phyloP scores from a whole-genome alignment of 2,888 invertebrate genomes.

The Parnassius mnemosyne region DNA sequence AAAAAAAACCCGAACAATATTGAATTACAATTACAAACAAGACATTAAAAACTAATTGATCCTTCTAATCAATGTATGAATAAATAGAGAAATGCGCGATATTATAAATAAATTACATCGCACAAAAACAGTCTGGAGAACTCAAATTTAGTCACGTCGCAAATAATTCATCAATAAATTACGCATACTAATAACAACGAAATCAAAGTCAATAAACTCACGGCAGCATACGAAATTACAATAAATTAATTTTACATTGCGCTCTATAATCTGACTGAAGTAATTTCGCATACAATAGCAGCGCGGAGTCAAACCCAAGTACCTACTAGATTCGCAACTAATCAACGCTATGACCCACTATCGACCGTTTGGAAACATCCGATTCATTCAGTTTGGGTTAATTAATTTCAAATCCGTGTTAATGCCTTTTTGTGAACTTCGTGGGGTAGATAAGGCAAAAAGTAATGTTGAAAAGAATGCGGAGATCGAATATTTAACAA shows the following conservation, averaged over 20 bases:
- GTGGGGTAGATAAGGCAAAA: constrained; percentile 33
- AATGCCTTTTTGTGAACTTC: constrained; percentile 50
- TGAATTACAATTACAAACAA: too few species aligned
- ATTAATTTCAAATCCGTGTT: constrained; percentile 61
- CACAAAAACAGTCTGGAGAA: constrained; percentile 3
- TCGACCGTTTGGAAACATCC: constrained; percentile 45
- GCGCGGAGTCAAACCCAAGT: constrained; percentile 59
- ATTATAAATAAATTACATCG: background rate
- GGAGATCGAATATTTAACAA: constrained; percentile 57
- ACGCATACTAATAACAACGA: constrained; percentile 18
- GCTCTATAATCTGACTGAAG: constrained; percentile 22
- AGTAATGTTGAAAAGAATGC: background rate
- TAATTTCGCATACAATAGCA: constrained; percentile 65
- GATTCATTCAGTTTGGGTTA: constrained; percentile 45
- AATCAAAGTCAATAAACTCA: constrained; percentile 16
- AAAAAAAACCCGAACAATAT: too few species aligned
- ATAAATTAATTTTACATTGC: constrained; percentile 21
- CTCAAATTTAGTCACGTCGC: constrained; percentile 21
- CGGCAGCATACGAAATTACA: constrained; percentile 18
- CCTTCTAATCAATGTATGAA: too few species aligned
- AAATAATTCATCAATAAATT: constrained; percentile 19
- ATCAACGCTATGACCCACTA: constrained; percentile 71
- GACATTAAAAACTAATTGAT: too few species aligned
- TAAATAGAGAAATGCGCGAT: too few species aligned
- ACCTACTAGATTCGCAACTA: constrained; percentile 67